phyloP scores from a whole-genome alignment of 2,797 vertebrate genomes.

The Bradypodion pumilum region DNA sequence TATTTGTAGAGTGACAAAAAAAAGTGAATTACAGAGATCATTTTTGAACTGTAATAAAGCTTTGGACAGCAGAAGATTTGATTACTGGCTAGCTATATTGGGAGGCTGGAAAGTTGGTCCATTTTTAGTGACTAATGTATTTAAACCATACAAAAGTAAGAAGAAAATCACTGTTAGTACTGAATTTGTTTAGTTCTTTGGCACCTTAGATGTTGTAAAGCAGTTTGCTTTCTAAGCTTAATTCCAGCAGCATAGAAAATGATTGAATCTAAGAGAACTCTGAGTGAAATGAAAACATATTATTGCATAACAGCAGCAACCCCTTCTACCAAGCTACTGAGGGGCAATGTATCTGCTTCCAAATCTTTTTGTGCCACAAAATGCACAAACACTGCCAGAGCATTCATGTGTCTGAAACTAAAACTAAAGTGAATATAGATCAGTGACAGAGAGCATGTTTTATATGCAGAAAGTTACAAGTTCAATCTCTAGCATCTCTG shows the following conservation, averaged over 20 bases:
- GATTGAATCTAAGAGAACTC: neutral
- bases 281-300: neutral
- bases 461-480: neutral
- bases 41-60: slow-evolving; percentile 48
- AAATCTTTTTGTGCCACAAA: too few relatives aligned
- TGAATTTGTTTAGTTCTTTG: slow-evolving; percentile 33
- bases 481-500: neutral
- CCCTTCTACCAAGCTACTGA: neutral
- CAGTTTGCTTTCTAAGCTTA: slow-evolving; percentile 11
- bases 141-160: slow-evolving; percentile 35
- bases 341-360: neutral
- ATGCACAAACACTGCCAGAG: too few relatives aligned
- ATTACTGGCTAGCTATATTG: slow-evolving; percentile 43
- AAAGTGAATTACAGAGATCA: slow-evolving; percentile 35
- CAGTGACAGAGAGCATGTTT: neutral
- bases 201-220: neutral
- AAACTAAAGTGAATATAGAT: too few relatives aligned
- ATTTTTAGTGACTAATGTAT: slow-evolving; percentile 15
- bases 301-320: neutral
- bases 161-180: slow-evolving; percentile 1
- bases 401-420: too few relatives aligned
- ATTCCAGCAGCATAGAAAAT: neutral
- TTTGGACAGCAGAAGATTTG: slow-evolving; percentile 20
- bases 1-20: slow-evolving; percentile 48
- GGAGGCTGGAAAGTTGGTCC: slow-evolving; percentile 8